Evolutionary conservation across 2,888 invertebrate species (phyloP), one percentile per base, ranked within the genome.

Genomic region (Coronaproctus castanopsis): DNA sequence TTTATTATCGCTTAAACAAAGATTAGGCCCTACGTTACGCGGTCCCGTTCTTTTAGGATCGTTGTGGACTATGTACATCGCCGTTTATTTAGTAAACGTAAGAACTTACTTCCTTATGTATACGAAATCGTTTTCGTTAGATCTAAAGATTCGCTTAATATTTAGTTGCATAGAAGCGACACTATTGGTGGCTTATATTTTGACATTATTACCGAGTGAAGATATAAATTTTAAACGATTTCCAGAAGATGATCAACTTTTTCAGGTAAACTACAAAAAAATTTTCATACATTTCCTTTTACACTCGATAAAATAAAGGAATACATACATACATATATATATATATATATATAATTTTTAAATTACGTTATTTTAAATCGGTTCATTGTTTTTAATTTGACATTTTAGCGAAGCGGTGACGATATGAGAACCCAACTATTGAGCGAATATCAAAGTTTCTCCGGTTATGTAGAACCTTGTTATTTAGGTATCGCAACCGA

Each of bases 401-500:
- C n/a, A n/a, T n/a, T n/a, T n/a, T n/a, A n/a, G n/a, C n/a, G n/a
- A n/a, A n/a, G n/a, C n/a, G n/a, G n/a, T n/a, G 59, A 59, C 36
- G 24, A 55, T 10, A 20, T 36, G 21, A 20, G 21, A 2, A 22
- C 19, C 10, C 52, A 55, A 10, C 24, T 24, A 8, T 48, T 59
- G 5, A 59, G 58, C 58, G 76, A 77, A 1, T 83, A 82, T 66
- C 76, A 78, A 21, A 75, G 80, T 61, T 83, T 87, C 65, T 76
- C 80, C 63, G 76, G 80, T 64, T 77, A 78, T 57, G 72, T 76
- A 14, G 79, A 87, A 69, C 83, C 85, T 65, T 76, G 76, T 61
- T 79, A 84, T 65, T 72, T 90, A 64, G 90, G 90, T 0, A 80
- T 83, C 58, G 90, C 89, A 1, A 85, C 90, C 80, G 87, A 89